These are phyloP conservation scores for Euura saliciscinereae DNA, from an alignment of 1,140 invertebrate genomes.

Conservation along the genomic window DNA sequence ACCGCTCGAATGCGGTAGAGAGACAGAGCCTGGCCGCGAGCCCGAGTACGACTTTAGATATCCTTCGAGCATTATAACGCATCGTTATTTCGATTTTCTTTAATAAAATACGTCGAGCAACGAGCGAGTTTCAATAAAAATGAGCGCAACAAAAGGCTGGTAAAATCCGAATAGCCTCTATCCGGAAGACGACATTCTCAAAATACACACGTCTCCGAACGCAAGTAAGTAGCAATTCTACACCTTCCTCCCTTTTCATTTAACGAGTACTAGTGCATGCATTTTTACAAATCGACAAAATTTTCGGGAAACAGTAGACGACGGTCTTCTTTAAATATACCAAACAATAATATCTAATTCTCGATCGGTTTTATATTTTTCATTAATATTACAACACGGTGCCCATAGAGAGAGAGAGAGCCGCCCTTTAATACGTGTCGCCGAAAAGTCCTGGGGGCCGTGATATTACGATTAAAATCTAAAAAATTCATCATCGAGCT, in stretches of 20 bases:
- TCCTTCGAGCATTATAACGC: constrained; percentile 2
- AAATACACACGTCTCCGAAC: constrained; percentile 4
- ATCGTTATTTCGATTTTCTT: constrained; percentile 2
- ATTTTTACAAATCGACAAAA: too few species aligned
- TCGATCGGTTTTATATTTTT: too few species aligned
- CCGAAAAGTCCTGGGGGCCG: background rate
- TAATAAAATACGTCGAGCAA: background rate
- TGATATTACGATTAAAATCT: background rate
- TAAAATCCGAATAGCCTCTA: background rate
- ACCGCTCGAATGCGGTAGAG: constrained; percentile 29
- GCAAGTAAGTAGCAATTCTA: background rate
- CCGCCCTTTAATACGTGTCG: constrained; percentile 6
- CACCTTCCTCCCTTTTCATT: background rate
- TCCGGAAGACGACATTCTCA: background rate
- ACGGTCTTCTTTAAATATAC: background rate
- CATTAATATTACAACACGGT: background rate
- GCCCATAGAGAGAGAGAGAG: background rate
- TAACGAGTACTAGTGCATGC: background rate
- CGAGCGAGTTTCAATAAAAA: background rate
- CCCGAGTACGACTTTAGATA: constrained; percentile 6
- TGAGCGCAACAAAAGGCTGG: background rate
- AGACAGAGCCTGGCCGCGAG: constrained; percentile 17
- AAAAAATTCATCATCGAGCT: background rate
- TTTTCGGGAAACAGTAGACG: background rate
- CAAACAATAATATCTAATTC: background rate